Base-by-base conservation (phyloP, 2,888 invertebrate genomes). In the Epinotia ramella region DNA sequence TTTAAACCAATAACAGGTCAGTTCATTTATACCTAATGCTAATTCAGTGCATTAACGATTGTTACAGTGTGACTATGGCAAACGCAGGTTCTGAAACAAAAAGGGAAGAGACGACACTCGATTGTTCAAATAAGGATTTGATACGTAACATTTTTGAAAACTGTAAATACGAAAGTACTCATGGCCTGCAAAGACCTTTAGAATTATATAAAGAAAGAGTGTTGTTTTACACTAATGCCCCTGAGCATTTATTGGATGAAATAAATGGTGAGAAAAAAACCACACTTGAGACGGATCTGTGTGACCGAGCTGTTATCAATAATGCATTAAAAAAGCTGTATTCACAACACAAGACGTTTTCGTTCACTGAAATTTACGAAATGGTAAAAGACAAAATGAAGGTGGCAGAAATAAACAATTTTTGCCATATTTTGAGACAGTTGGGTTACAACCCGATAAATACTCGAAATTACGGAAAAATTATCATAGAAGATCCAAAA, bases 401-500 rank as follows among this genome's bases (percentile, higher is more conserved):
- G 9, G n/a, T 59, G 59, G 76, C 70, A 12, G 40, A 77, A 49
- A 79, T 83, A n/a, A 9, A 12, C 18, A 5, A 70, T 20, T 78
- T 80, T 71, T 73, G 73, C 46, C 49, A 71, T n/a, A 69, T 83
- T 77, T 73, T 88, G 73, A 76, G 12, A 20, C 44, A 56, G 49
- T 79, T 87, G 49, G 86, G 87, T 3, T 87, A 84, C 80, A 73
- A 80, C 13, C 82, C 82, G 59, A 72, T 72, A 0, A 67, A 72
- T 46, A 76, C 71, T 40, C 60, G 62, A 80, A 83, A 77, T 5
- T 76, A 68, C 67, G 84, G 83, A 13, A 53, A 44, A 18, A 77
- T 88, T 40, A 71, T 90, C 13, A 77, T 87, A 66, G 91, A 91
- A 84, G 81, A 89, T 73, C 86, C 87, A 65, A 83, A 86, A 78